Base-by-base conservation (phyloP, 2,113 vertebrate genomes). In the Murina feae region DNA sequence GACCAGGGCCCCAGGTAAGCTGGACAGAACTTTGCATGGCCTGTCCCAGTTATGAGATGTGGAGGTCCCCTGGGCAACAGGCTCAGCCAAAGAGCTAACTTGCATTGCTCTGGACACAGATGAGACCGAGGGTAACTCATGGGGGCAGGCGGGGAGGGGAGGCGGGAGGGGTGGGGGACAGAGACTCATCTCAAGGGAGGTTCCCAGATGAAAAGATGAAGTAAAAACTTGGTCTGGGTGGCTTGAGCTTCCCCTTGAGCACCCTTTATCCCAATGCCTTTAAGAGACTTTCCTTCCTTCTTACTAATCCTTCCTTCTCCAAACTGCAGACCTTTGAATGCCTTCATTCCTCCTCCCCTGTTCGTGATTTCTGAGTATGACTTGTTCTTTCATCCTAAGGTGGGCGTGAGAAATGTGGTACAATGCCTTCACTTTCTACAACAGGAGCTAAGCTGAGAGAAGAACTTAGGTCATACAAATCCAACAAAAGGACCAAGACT, bases 121-220 rank as follows among this genome's bases (percentile, higher is more conserved):
- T 10, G 37, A n/a, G 66, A 9, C 28, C 1, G 9, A 18, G 17
- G n/a, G 30, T 51, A 25, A 28, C 32, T 30, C 0, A 0, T 6
- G 28, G 28, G 60, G 30, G 60, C n/a, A n/a, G n/a, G n/a, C n/a
- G n/a, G n/a, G n/a, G n/a, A n/a, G n/a, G n/a, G n/a, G n/a, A n/a
- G n/a, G n/a, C n/a, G n/a, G n/a, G n/a, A n/a, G 12, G 60, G 13
- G 60, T 32, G 60, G 60, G 14, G 60, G 60, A 63, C 3, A 18
- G 17, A n/a, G 6, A 2, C 49, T 4, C 18, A n/a, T 6, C 42
- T 39, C 68, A 2, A 9, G 6, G 53, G 47, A 35, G 7, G 9
- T 28, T 51, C 28, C 47, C 28, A 35, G 32, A 1, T 39, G 9
- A 51, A 2, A 18, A 30, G 25, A 12, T 3, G 42, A 74, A 42